These are phyloP conservation scores for Molossus molossus DNA, from an alignment of 2,797 vertebrate species.

Conservation along the genomic window DNA sequence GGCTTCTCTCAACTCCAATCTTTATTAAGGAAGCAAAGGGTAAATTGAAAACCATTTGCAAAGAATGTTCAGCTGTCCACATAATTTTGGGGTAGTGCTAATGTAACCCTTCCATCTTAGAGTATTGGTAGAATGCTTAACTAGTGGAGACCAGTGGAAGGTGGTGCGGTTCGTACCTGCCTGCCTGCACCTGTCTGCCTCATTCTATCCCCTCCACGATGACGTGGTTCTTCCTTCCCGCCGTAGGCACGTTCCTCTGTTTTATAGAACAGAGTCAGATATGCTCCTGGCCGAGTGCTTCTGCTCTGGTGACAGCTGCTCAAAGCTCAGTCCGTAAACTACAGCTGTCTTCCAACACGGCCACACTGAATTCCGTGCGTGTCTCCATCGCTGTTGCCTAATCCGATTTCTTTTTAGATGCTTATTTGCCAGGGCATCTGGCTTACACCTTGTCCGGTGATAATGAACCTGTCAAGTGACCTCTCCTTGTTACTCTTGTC, in stretches of 20 bases:
- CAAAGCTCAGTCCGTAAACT: constrained; percentile 1
- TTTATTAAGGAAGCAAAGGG: not conserved
- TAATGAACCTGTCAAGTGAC: not conserved
- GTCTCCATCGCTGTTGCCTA: not conserved
- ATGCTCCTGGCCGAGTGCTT: not conserved
- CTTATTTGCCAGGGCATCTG: not conserved
- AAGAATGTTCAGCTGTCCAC: not conserved
- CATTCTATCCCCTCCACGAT: not conserved
- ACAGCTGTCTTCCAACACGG: not conserved
- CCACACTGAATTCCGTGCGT: not conserved
- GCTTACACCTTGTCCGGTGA: not conserved
- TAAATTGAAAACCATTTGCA: not conserved
- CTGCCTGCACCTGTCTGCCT: not conserved
- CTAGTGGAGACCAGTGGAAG: not conserved
- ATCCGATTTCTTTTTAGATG: not conserved
- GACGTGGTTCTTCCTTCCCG: not conserved
- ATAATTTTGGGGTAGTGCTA: not conserved
- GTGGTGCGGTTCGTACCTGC: not conserved
- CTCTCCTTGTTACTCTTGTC: not conserved
- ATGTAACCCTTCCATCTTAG: not conserved
- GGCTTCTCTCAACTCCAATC: not conserved
- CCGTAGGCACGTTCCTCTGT: not conserved
- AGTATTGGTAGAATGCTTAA: not conserved
- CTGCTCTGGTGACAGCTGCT: not conserved
- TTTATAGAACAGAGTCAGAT: not conserved